These are phyloP conservation scores for Fissipunctia ypsillon DNA, from an alignment of 2,888 invertebrate genomes.

Conservation along the genomic window DNA sequence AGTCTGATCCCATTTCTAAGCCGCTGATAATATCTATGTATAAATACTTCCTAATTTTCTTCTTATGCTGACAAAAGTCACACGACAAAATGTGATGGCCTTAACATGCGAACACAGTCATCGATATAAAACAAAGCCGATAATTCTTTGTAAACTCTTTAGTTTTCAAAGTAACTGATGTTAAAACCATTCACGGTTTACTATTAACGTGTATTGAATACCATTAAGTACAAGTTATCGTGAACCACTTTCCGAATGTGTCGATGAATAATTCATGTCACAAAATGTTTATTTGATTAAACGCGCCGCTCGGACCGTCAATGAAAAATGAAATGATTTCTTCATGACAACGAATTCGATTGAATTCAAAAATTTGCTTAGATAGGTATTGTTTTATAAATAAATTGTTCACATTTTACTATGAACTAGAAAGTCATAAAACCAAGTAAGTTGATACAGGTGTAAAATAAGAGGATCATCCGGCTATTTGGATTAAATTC, in stretches of 20 bases:
- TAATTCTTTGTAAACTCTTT: constrained; percentile 29
- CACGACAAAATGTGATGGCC: not conserved
- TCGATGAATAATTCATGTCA: constrained; percentile 65
- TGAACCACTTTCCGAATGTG: constrained; percentile 57
- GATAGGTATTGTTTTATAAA: constrained; percentile 11
- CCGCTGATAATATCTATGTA: not conserved
- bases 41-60: not conserved
- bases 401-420: not conserved
- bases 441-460: not conserved
- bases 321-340: constrained; percentile 46
- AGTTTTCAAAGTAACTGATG: constrained; percentile 36
- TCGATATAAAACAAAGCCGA: constrained; percentile 37
- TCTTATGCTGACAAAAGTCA: no score
- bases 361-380: constrained; percentile 9
- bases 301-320: constrained; percentile 31
- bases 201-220: constrained; percentile 59
- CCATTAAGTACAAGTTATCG: constrained; percentile 50
- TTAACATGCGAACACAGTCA: constrained; percentile 5
- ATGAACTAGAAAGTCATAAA: not conserved
- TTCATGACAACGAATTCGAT: constrained; percentile 23
- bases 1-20: not conserved
- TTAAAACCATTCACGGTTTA: constrained; percentile 53
- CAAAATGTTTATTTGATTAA: constrained; percentile 62
- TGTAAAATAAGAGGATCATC: not conserved
- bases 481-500: not conserved